Conservation (phyloP, 1,140 invertebrate species). For the Drosophila willistoni region DNA sequence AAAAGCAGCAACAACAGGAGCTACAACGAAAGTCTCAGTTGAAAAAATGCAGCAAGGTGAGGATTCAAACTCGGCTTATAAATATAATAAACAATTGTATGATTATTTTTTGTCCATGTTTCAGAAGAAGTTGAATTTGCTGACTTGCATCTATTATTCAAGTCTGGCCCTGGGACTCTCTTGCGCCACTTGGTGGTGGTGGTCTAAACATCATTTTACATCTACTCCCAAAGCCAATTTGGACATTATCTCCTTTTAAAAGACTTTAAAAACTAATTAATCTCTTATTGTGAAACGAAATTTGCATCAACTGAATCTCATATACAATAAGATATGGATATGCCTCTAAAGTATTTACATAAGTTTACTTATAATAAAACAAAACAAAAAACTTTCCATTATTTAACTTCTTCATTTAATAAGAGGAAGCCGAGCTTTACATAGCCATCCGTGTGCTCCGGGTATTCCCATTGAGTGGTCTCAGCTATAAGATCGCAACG, state of each 20-base stretch:
- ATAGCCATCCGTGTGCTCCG: constrained; percentile 61
- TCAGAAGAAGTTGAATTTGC: constrained; percentile 48
- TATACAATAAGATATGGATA: neutral
- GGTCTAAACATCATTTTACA: constrained; percentile 43
- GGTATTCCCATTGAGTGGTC: constrained; percentile 74
- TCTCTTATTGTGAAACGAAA: constrained; percentile 18
- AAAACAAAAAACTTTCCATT: neutral
- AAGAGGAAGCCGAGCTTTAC: constrained; percentile 60
- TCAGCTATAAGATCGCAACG: constrained; percentile 55
- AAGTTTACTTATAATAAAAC: constrained; percentile 2
- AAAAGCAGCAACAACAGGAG: neutral
- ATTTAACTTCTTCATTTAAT: constrained; percentile 58
- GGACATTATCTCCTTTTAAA: constrained; percentile 47
- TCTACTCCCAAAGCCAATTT: constrained; percentile 26
- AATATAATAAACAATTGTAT: neutral
- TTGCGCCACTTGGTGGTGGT: constrained; percentile 70
- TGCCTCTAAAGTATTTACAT: neutral
- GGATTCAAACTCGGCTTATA: neutral
- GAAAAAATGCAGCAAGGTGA: constrained; percentile 31
- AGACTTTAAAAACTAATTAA: constrained; percentile 41
- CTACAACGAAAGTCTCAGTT: neutral
- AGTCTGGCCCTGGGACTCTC: constrained; percentile 51
- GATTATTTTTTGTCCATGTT: neutral
- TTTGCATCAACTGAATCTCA: constrained; percentile 5
- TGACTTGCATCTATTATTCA: constrained; percentile 48